These are phyloP conservation scores for Triplophysa bombifrons DNA, from an alignment of 2,797 vertebrate species.

Conservation along the genomic window DNA sequence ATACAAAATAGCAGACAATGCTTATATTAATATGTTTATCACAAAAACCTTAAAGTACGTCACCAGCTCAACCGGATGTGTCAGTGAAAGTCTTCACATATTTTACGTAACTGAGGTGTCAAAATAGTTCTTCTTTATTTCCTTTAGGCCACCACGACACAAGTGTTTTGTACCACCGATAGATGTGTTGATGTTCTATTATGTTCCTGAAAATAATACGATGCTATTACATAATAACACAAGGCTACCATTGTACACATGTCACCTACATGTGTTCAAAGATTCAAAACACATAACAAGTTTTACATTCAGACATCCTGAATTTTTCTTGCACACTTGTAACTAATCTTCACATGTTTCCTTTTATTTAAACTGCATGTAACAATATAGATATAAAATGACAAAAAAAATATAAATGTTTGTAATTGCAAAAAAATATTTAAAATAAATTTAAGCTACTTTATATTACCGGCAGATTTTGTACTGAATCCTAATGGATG, in stretches of 20 bases:
- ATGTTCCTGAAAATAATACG: neutral
- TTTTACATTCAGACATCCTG: neutral
- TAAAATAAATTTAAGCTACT: no score
- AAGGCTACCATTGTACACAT: no score
- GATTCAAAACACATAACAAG: neutral
- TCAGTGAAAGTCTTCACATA: constrained; percentile 12
- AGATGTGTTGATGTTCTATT: neutral
- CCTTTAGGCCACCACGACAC: neutral
- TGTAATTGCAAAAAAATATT: neutral
- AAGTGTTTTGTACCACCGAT: neutral
- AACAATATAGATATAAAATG: neutral
- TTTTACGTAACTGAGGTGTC: neutral
- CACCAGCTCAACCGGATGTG: neutral
- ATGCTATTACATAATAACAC: neutral
- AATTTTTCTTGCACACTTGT: neutral
- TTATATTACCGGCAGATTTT: no score
- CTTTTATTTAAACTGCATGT: neutral
- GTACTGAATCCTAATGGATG: neutral
- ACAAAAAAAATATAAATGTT: neutral
- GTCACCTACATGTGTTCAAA: neutral
- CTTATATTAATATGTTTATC: neutral
- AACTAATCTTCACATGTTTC: neutral
- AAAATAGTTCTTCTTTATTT: neutral
- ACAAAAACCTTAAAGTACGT: neutral
- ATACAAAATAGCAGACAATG: neutral